Percentiles rank a stretch among this genome's conserved stretches.
Conservation (phyloP, 2,888 invertebrate genomes). For the Clanis bilineata region DNA sequence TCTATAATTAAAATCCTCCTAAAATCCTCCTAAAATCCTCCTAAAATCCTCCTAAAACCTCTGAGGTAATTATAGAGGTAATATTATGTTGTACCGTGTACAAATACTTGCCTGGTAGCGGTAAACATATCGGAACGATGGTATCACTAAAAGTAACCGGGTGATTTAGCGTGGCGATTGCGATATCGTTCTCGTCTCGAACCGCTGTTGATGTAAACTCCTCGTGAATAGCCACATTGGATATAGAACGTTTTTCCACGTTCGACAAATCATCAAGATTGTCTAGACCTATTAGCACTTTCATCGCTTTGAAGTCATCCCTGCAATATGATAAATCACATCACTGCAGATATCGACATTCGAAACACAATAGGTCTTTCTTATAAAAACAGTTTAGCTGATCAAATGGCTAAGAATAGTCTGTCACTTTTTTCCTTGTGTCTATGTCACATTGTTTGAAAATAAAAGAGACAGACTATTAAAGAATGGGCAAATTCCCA, state of each 20-base stretch:
- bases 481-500: too few relatives aligned
- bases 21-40: too few relatives aligned
- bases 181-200: conserved; percentile 82
- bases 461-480: too few relatives aligned
- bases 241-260: conserved; percentile 62
- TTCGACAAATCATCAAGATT: conserved; percentile 54
- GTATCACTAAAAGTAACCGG: conserved; percentile 67
- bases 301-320: conserved; percentile 59
- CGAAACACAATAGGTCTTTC: too few relatives aligned
- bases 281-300: conserved; percentile 73
- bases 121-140: conserved; percentile 80
- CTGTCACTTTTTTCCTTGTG: too few relatives aligned
- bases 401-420: too few relatives aligned
- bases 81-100: not conserved
- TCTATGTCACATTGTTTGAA: too few relatives aligned
- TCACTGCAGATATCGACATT: too few relatives aligned
- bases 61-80: conserved; percentile 5
- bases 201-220: conserved; percentile 73
- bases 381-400: too few relatives aligned
- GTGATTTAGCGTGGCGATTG: conserved; percentile 70
- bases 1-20: too few relatives aligned
- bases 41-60: not conserved
- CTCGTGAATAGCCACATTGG: conserved; percentile 68
- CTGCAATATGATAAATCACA: conserved; percentile 38
- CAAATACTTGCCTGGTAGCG: conserved; percentile 59